These are phyloP conservation scores for Linnaemya tessellans DNA, from an alignment of 2,888 invertebrate species.

Conservation along the genomic window DNA sequence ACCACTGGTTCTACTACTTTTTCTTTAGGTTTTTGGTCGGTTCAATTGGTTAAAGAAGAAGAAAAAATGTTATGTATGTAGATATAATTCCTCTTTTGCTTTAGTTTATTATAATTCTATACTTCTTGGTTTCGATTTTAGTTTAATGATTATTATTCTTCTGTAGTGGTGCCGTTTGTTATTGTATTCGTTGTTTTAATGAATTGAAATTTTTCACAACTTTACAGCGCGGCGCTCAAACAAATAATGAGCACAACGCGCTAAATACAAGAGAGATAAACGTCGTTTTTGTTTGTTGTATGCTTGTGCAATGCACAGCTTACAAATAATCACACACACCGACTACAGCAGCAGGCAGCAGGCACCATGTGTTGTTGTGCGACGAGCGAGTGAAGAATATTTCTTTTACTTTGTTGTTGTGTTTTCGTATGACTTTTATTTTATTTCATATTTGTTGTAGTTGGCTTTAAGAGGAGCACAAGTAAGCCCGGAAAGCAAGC, in stretches of 20 bases:
- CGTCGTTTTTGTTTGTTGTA: constrained; percentile 70
- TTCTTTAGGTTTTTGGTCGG: constrained; percentile 41
- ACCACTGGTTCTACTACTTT: constrained; percentile 71
- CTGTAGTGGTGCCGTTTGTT: constrained; percentile 54
- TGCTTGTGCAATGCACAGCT: constrained; percentile 54
- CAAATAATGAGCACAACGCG: constrained; percentile 80
- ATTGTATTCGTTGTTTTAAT: constrained; percentile 68
- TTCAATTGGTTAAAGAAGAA: constrained; percentile 44
- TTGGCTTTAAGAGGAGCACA: constrained; percentile 62
- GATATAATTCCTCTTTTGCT: constrained; percentile 58
- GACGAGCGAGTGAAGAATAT: constrained; percentile 59
- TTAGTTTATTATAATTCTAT: constrained; percentile 67
- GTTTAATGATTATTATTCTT: constrained; percentile 58
- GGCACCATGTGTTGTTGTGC: constrained; percentile 67
- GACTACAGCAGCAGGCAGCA: constrained; percentile 59
- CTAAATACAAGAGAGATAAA: constrained; percentile 71
- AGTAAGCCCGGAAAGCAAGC: constrained; percentile 33
- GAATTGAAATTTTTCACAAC: constrained; percentile 79
- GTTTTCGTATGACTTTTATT: constrained; percentile 49
- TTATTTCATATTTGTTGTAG: constrained; percentile 57
- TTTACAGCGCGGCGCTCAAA: constrained; percentile 83
- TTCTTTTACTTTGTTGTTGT: constrained; percentile 49
- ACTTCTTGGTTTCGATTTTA: constrained; percentile 70
- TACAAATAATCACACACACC: constrained; percentile 55
- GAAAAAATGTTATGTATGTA: not conserved